Percentiles rank a stretch among this genome's conserved stretches.
Evolutionary conservation across 2,113 vertebrate genomes (phyloP).

Genomic region (Ginglymostoma cirratum): DNA sequence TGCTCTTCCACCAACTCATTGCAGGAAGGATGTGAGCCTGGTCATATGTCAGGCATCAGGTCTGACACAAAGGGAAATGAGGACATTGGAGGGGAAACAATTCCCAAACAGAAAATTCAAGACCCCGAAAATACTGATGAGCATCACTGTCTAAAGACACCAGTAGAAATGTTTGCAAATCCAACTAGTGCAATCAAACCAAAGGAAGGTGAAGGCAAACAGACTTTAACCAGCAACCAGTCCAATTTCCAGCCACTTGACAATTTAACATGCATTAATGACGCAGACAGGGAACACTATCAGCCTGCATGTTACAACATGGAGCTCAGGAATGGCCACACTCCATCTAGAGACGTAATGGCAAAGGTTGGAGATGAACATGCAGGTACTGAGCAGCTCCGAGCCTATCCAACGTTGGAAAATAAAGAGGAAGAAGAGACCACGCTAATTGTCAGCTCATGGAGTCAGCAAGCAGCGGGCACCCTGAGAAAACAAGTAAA

Average conservation of each 20-base stretch:
- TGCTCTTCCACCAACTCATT: not conserved
- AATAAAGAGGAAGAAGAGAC: not conserved
- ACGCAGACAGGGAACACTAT: not conserved
- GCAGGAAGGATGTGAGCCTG: not conserved
- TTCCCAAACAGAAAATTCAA: not conserved
- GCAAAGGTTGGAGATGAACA: too few species aligned
- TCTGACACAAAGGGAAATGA: not conserved
- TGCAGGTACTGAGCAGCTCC: not conserved
- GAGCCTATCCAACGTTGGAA: too few species aligned
- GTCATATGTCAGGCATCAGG: not conserved
- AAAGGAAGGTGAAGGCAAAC: not conserved
- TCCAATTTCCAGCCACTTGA: not conserved
- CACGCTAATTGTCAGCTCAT: not conserved
- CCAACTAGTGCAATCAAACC: not conserved
- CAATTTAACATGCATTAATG: not conserved
- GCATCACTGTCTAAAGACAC: not conserved
- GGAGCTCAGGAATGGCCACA: not conserved
- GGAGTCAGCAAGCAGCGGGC: conserved; percentile 44
- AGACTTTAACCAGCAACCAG: not conserved
- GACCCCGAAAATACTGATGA: not conserved
- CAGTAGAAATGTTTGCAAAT: not conserved
- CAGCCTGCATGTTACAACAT: not conserved
- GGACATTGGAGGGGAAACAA: not conserved
- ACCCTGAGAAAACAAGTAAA: conserved; percentile 58
- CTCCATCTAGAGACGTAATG: not conserved